Percentiles rank a stretch among this genome's conserved stretches.
These are phyloP conservation scores for Cyanoramphus novaezelandiae DNA, from an alignment of 2,113 vertebrate genomes.

Conservation along the genomic window DNA sequence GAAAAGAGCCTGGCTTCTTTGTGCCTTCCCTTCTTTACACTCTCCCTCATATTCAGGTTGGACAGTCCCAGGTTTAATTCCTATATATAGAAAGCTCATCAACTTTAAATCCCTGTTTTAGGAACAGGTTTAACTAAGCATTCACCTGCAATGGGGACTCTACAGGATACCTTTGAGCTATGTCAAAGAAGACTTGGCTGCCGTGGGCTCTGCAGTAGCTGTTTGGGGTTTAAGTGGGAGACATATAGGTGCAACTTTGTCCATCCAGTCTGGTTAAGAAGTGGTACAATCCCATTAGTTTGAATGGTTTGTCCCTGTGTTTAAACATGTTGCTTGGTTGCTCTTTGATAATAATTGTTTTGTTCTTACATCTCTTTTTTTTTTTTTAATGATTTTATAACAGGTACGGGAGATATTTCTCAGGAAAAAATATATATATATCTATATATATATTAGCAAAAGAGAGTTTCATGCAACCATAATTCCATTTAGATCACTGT, in stretches of 20 bases:
- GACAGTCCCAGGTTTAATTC: background rate
- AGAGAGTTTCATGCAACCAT: constrained; percentile 76
- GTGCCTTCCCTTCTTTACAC: background rate
- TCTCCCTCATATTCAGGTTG: background rate
- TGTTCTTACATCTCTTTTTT: constrained; percentile 62
- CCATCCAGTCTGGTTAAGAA: background rate
- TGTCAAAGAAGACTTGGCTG: background rate
- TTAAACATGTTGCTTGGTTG: background rate
- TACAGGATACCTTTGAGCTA: background rate
- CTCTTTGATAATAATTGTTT: background rate
- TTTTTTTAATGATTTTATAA: constrained; percentile 52
- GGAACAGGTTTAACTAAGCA: background rate
- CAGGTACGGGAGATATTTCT: constrained; percentile 42
- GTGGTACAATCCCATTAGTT: background rate
- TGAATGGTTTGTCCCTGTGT: background rate
- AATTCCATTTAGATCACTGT: constrained; percentile 82
- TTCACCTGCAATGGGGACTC: background rate
- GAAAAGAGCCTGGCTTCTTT: background rate
- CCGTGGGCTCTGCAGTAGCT: background rate
- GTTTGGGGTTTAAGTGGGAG: background rate
- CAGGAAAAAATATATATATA: background rate
- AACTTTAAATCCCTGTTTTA: background rate
- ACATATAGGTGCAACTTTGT: background rate
- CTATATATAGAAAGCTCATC: background rate
- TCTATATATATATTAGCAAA: constrained; percentile 63